Evolutionary conservation across 23 tunicate species (phyloP).

Genomic region (Clavelina lepadiformis): DNA sequence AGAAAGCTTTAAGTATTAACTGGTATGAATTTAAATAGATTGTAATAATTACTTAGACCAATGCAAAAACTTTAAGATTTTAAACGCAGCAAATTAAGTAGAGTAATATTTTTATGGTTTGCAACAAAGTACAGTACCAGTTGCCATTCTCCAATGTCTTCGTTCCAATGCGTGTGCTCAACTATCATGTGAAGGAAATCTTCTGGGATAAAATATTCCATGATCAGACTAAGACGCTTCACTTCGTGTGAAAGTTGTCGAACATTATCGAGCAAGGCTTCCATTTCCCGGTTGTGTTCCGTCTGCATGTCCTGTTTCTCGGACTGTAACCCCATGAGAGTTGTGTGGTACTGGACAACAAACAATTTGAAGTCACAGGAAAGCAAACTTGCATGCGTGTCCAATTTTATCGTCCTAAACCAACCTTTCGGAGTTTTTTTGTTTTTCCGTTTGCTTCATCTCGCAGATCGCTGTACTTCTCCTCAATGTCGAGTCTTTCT

Average conservation of each 20-base stretch:
- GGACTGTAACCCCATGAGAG: conserved; percentile 58
- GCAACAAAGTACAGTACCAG: too few relatives aligned
- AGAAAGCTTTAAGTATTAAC: too few relatives aligned
- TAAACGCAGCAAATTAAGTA: too few relatives aligned
- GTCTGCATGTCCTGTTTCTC: conserved; percentile 75
- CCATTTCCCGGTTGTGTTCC: conserved; percentile 86
- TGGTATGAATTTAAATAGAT: too few relatives aligned
- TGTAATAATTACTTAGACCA: too few relatives aligned
- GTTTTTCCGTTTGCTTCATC: conserved; percentile 93
- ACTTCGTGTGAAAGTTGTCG: conserved; percentile 63
- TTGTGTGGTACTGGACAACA: conserved; percentile 50
- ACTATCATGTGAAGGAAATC: conserved; percentile 48
- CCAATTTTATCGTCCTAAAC: not conserved
- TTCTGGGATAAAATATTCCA: conserved; percentile 68
- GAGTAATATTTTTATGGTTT: too few relatives aligned
- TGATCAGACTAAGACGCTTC: conserved; percentile 55
- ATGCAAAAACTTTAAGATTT: too few relatives aligned
- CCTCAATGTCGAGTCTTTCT: conserved; percentile 85
- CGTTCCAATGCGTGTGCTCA: conserved; percentile 91
- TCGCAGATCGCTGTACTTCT: conserved; percentile 75
- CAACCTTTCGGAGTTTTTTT: conserved; percentile 72
- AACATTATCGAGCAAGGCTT: conserved; percentile 69
- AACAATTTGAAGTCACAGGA: not conserved
- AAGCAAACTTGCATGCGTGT: not conserved
- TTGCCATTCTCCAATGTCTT: conserved; percentile 98